phyloP scores from a whole-genome alignment of 2,888 invertebrate genomes.

The Rhimphoctona megacephalus region DNA sequence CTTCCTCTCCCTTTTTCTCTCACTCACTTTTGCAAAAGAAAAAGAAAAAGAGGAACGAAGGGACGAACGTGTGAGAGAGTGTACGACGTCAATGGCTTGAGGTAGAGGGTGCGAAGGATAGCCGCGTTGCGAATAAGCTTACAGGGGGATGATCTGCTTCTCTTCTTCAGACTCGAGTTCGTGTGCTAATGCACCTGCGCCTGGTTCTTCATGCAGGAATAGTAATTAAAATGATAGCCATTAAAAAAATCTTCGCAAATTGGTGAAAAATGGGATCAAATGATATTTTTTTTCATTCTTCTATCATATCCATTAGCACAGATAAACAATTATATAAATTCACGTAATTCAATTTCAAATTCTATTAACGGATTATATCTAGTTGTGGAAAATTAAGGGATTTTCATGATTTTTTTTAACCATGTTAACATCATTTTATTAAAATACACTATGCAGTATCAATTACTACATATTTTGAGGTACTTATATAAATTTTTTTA shows the following conservation, averaged over 20 bases:
- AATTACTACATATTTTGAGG: too few species aligned
- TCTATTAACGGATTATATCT: too few species aligned
- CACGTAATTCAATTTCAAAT: neutral
- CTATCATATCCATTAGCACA: neutral
- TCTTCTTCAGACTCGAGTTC: slow-evolving; percentile 39
- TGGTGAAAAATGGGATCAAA: neutral
- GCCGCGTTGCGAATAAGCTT: slow-evolving; percentile 45
- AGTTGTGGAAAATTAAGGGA: too few species aligned
- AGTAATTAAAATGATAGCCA: slow-evolving; percentile 11
- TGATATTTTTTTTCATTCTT: neutral
- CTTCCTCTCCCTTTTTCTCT: slow-evolving; percentile 43
- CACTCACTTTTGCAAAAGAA: neutral
- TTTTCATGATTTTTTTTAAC: too few species aligned
- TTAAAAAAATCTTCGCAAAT: neutral
- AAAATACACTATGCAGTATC: too few species aligned
- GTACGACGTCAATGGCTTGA: slow-evolving; percentile 47
- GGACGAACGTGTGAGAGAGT: slow-evolving; percentile 26
- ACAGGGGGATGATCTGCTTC: slow-evolving; percentile 57
- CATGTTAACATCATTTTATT: too few species aligned
- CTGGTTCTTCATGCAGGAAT: neutral
- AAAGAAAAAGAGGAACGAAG: slow-evolving; percentile 47
- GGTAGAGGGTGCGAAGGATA: slow-evolving; percentile 32
- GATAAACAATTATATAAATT: neutral
- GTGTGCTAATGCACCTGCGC: slow-evolving; percentile 48
- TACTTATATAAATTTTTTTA: too few species aligned